Evolutionary conservation across 2,113 vertebrate genomes (phyloP).

Genomic region (Thinocorus orbignyianus): DNA sequence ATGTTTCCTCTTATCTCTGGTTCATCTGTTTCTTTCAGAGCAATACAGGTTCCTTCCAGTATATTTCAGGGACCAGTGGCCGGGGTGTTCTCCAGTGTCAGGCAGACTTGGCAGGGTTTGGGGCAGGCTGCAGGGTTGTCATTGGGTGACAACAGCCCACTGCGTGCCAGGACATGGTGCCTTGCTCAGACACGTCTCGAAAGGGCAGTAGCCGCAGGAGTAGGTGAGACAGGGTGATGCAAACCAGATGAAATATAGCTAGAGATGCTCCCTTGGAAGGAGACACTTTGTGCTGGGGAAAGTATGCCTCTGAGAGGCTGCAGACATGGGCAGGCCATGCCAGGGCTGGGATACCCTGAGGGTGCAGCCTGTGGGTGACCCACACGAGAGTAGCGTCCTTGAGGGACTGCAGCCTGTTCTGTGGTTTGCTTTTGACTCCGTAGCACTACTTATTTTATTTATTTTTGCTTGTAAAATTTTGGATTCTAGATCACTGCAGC

Average conservation of each 20-base stretch:
- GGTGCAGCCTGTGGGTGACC: neutral
- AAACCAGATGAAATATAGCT: neutral
- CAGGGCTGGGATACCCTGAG: no score
- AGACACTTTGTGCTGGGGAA: accelerated
- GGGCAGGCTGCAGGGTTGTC: neutral
- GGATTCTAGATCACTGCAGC: neutral
- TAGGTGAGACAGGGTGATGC: neutral
- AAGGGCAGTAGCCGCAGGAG: neutral
- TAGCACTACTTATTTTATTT: neutral
- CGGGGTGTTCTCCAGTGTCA: neutral
- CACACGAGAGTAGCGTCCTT: neutral
- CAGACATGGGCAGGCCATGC: accelerated
- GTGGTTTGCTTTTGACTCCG: neutral
- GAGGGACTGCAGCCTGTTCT: neutral
- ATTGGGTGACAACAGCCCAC: no score
- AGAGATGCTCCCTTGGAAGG: accelerated
- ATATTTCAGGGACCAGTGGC: neutral
- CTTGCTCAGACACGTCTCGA: no score
- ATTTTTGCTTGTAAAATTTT: neutral
- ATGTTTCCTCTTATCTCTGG: neutral
- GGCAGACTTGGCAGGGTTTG: neutral
- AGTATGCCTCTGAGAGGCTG: neutral
- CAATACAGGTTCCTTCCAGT: no score
- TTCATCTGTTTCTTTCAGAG: neutral
- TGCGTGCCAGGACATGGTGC: accelerated